Percentiles rank a stretch among this genome's conserved stretches.
These are phyloP conservation scores for Calameuta idolon DNA, from an alignment of 2,888 invertebrate species.

Conservation along the genomic window DNA sequence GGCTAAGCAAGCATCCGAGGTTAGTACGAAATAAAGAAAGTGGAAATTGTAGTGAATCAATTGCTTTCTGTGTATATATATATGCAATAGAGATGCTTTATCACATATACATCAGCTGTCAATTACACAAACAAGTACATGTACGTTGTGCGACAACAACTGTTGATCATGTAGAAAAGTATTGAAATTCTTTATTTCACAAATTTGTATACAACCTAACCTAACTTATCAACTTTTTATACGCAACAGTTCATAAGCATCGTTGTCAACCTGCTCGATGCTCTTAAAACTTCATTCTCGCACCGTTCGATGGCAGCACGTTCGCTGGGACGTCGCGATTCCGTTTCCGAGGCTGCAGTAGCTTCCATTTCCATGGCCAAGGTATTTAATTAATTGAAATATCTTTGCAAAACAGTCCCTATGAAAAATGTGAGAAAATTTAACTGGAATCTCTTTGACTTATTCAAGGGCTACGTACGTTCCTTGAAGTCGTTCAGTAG, in stretches of 20 bases:
- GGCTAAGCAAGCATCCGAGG: slow-evolving; percentile 96
- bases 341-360: slow-evolving; percentile 89
- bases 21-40: slow-evolving; percentile 70
- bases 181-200: background rate
- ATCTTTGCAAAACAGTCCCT: background rate
- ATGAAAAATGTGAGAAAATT: background rate
- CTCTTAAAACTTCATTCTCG: slow-evolving; percentile 92
- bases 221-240: background rate
- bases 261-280: slow-evolving; percentile 90
- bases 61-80: slow-evolving; percentile 1
- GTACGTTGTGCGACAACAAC: background rate
- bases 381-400: slow-evolving; percentile 51
- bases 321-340: slow-evolving; percentile 87
- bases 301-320: slow-evolving; percentile 89
- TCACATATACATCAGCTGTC: background rate
- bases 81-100: background rate
- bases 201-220: background rate
- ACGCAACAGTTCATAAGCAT: slow-evolving; percentile 87
- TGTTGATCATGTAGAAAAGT: background rate
- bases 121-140: background rate
- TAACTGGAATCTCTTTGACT: slow-evolving; percentile 11
- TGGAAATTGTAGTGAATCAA: background rate
- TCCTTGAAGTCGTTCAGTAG: slow-evolving; percentile 71
- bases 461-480: slow-evolving; percentile 79
- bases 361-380: slow-evolving; percentile 91